A percentile compares a stretch with the other conserved stretches of the same genome.
These are phyloP conservation scores for Eudorcas thomsonii DNA, from an alignment of 2,113 vertebrate species.

Conservation along the genomic window DNA sequence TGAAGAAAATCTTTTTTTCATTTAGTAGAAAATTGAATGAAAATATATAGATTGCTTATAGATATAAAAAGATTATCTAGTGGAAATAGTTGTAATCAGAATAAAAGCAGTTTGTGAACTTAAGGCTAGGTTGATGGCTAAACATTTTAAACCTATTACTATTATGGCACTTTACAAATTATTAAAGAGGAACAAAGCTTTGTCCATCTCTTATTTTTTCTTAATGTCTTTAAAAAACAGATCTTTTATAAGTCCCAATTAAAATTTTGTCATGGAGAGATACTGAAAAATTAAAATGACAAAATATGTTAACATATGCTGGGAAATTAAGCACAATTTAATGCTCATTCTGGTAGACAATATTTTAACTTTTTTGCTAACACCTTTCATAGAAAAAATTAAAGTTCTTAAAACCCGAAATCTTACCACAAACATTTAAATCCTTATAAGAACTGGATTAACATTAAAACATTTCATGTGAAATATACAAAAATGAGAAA, in stretches of 20 bases:
- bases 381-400: not conserved
- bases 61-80: conserved; percentile 6
- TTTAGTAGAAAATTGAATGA: not conserved
- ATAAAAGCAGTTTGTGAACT: not conserved
- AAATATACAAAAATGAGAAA: not conserved
- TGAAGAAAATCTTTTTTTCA: conserved; percentile 1
- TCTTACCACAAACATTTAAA: conserved; percentile 2
- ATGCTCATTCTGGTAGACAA: not conserved
- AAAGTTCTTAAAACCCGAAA: conserved; percentile 10
- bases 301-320: not conserved
- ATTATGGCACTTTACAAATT: not conserved
- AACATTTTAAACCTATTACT: conserved; percentile 19
- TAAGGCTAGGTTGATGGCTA: not conserved
- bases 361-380: conserved; percentile 21
- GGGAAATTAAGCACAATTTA: conserved; percentile 27
- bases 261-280: not conserved
- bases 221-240: not conserved
- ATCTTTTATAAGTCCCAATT: not conserved
- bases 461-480: conserved; percentile 4
- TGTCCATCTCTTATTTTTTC: not conserved
- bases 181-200: conserved; percentile 18
- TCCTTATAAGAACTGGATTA: not conserved
- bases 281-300: conserved; percentile 13
- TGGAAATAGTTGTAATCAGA: not conserved
- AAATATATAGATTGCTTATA: not conserved